A percentile compares a stretch with the other conserved stretches of the same genome.
Evolutionary conservation across 2,113 vertebrate genomes (phyloP).

Genomic region (Delphinapterus leucas): DNA sequence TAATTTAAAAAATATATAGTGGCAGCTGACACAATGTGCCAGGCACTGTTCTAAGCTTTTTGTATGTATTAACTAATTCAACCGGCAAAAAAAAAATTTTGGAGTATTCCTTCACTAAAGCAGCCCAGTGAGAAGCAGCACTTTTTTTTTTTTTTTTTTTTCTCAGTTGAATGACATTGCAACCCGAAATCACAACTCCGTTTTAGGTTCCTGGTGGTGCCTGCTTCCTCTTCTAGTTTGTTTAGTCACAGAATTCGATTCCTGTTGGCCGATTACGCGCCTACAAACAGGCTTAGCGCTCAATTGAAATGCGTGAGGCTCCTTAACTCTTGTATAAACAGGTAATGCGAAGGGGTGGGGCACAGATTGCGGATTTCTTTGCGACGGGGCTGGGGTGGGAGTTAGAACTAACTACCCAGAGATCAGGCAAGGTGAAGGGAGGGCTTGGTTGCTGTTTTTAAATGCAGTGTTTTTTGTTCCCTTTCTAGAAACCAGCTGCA

Average conservation of each 20-base stretch:
- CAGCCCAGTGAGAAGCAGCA: neutral
- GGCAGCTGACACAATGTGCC: neutral
- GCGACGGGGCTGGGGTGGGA: conserved; percentile 28
- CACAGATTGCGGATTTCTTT: conserved; percentile 23
- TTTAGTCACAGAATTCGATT: conserved; percentile 81
- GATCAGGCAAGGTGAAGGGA: conserved; percentile 64
- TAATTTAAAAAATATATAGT: neutral
- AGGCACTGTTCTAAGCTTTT: neutral
- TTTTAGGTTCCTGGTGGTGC: conserved; percentile 73
- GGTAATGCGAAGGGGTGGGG: conserved; percentile 64
- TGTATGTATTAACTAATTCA: neutral
- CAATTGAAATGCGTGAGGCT: conserved; percentile 77
- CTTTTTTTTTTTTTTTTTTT: neutral
- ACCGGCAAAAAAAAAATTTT: neutral
- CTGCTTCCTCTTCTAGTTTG: conserved; percentile 84
- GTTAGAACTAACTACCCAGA: conserved; percentile 11
- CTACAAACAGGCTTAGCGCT: conserved; percentile 74
- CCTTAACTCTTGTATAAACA: conserved; percentile 69
- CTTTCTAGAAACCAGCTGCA: conserved; percentile 79
- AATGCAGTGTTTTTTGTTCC: conserved; percentile 75
- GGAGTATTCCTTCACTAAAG: neutral
- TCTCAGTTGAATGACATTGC: conserved; percentile 73
- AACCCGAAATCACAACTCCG: conserved; percentile 79
- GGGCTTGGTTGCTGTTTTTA: conserved; percentile 38
- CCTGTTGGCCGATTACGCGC: conserved; percentile 73